phyloP scores from a whole-genome alignment of 2,888 invertebrate species.

The Pedicia rivosa region DNA sequence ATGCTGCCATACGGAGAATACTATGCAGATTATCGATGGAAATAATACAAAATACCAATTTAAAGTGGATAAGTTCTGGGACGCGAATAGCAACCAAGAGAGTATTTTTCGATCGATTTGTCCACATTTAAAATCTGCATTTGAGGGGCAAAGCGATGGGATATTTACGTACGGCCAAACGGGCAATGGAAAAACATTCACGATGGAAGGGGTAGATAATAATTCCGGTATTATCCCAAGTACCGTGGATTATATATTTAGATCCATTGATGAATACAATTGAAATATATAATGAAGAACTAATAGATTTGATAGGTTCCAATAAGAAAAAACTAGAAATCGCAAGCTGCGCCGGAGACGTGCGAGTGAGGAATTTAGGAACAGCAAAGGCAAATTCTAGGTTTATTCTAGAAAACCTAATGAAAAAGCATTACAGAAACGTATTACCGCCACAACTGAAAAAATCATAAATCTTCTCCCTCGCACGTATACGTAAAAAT shows the following conservation, averaged over 20 bases:
- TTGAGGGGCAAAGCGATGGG: constrained; percentile 82
- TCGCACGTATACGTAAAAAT: constrained; percentile 58
- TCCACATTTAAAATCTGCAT: constrained; percentile 67
- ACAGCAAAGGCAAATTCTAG: constrained; percentile 43
- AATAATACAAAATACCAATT: constrained; percentile 43
- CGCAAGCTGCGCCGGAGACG: too few species aligned
- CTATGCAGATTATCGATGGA: constrained; percentile 31
- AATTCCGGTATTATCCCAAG: constrained; percentile 68
- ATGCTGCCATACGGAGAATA: constrained; percentile 24
- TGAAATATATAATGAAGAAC: constrained; percentile 75
- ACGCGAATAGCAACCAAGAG: constrained; percentile 51
- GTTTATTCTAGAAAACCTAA: constrained; percentile 58
- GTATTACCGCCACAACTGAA: constrained; percentile 62
- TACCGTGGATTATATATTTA: constrained; percentile 65
- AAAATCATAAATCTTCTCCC: constrained; percentile 52
- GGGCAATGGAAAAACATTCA: constrained; percentile 79
- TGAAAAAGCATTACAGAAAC: constrained; percentile 58
- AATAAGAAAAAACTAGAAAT: constrained; percentile 57
- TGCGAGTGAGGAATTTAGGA: constrained; percentile 51
- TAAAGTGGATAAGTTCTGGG: constrained; percentile 71
- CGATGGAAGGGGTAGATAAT: constrained; percentile 66
- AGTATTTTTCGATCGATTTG: constrained; percentile 74
- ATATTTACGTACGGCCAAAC: constrained; percentile 88
- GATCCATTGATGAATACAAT: constrained; percentile 53
- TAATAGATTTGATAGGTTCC: constrained; percentile 58